Conservation (phyloP, 2,797 vertebrate species). For the Remorina albescens region DNA sequence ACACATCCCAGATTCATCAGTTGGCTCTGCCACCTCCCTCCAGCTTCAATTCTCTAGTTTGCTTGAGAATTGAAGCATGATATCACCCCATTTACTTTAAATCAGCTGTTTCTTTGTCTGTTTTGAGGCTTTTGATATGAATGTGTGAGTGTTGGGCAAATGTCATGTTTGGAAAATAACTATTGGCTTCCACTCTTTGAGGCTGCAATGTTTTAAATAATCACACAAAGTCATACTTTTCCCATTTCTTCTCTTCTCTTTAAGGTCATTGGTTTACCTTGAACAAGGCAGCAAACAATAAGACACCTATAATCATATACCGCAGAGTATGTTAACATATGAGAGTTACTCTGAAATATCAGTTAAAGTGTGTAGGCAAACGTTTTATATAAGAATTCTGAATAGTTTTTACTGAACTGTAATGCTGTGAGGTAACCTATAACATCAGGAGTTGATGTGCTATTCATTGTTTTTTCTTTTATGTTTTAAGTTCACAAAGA, state of each 20-base stretch:
- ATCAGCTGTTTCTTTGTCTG: too few relatives aligned
- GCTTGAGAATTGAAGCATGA: too few relatives aligned
- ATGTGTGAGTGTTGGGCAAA: neutral
- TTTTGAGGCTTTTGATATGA: too few relatives aligned
- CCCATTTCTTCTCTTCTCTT: neutral
- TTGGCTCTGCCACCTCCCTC: too few relatives aligned
- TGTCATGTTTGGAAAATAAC: neutral
- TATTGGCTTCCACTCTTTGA: conserved; percentile 3
- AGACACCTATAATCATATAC: neutral
- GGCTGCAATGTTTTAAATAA: conserved; percentile 19
- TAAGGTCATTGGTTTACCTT: conserved; percentile 2
- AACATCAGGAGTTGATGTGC: neutral
- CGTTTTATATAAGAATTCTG: neutral
- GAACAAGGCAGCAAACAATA: neutral
- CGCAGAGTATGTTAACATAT: neutral
- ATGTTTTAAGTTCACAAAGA: neutral
- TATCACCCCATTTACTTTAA: too few relatives aligned
- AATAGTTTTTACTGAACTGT: neutral
- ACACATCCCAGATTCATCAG: too few relatives aligned
- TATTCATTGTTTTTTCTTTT: neutral
- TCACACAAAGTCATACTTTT: conserved; percentile 9
- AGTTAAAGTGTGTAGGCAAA: neutral
- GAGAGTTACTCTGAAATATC: neutral
- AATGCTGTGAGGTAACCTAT: neutral
- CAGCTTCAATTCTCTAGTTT: too few relatives aligned